These are phyloP conservation scores for Drosophila sulfurigaster DNA, from an alignment of 1,140 invertebrate genomes.

Conservation along the genomic window DNA sequence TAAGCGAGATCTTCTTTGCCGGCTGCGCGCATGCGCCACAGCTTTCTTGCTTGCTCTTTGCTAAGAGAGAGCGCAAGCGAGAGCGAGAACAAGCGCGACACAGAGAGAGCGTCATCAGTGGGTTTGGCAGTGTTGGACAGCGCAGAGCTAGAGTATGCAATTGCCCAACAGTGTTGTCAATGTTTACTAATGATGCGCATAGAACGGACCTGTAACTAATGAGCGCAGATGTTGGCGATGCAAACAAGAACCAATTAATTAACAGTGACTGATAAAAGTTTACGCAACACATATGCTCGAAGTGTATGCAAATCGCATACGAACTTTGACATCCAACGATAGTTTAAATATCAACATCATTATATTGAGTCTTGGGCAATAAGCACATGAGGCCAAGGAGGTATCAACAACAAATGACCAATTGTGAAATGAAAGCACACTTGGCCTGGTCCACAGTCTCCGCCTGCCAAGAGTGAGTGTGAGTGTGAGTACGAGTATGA, in stretches of 20 bases:
- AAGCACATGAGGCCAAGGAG: slow-evolving; percentile 16
- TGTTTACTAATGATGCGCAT: slow-evolving; percentile 47
- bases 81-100: neutral
- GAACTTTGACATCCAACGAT: slow-evolving; percentile 65
- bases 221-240: slow-evolving; percentile 22
- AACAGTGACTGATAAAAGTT: slow-evolving; percentile 49
- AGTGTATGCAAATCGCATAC: slow-evolving; percentile 32
- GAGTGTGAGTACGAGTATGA: neutral
- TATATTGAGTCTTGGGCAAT: slow-evolving; percentile 62
- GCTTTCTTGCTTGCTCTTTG: slow-evolving; percentile 42
- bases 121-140: slow-evolving; percentile 24
- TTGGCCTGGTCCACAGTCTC: neutral
- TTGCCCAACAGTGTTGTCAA: slow-evolving; percentile 46
- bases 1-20: slow-evolving; percentile 45
- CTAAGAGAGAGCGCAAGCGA: slow-evolving; percentile 24
- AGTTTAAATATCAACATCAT: slow-evolving; percentile 73
- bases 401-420: slow-evolving; percentile 30
- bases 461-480: neutral
- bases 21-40: slow-evolving; percentile 58
- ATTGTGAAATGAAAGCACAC: slow-evolving; percentile 69
- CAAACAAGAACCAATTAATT: slow-evolving; percentile 59
- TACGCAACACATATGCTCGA: slow-evolving; percentile 22
- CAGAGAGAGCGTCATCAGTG: neutral
- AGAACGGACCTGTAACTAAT: slow-evolving; percentile 39
- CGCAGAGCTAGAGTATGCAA: neutral